Evolutionary conservation across 2,888 invertebrate genomes (phyloP), one percentile per base, ranked within the genome.

Genomic region (Acrobasis consociella): DNA sequence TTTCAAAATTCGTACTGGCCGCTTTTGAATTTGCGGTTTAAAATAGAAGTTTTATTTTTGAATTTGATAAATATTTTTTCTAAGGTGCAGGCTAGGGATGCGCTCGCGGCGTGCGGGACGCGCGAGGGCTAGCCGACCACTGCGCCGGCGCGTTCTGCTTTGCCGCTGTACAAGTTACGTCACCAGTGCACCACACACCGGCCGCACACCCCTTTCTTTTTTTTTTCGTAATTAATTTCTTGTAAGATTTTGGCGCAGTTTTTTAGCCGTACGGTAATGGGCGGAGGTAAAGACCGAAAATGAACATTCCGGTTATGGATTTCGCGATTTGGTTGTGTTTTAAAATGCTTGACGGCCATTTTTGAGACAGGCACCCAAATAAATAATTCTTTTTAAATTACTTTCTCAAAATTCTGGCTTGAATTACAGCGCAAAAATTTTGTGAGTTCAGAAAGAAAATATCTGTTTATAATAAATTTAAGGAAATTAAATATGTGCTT

Each of bases 181-280:
- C 89, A 87, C 22, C 22, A 22, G 22, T 22, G 22, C 22, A 22
- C 83, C 79, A 78, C 72, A 79, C 80, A 81, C 81, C 83, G 83
- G 81, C 78, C 76, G 80, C 84, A 78, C 88, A 89, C 89, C 90
- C 91, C 91, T 87, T 91, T 91, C 86, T 83, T 89, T 91, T 89
- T n/a, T 89, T 87, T 87, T 84, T 80, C 78, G 79, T 86, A 87
- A 91, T 90, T 89, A 89, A 83, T 89, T 90, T 89, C 86, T 87
- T 89, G 85, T 82, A 77, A 83, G 83, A 86, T 85, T 89, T 88
- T 83, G 83, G 87, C 83, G 77, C 74, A 71, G 68, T 83, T 85
- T 86, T 82, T 78, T 75, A 42, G 9, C n/a, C 69, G 56, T 56
- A 56, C 56, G 56, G 58, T 65, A 66, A 64, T 68, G 66, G 67